Conservation (phyloP, 1,140 invertebrate species). For the Antheraea pernyi region DNA sequence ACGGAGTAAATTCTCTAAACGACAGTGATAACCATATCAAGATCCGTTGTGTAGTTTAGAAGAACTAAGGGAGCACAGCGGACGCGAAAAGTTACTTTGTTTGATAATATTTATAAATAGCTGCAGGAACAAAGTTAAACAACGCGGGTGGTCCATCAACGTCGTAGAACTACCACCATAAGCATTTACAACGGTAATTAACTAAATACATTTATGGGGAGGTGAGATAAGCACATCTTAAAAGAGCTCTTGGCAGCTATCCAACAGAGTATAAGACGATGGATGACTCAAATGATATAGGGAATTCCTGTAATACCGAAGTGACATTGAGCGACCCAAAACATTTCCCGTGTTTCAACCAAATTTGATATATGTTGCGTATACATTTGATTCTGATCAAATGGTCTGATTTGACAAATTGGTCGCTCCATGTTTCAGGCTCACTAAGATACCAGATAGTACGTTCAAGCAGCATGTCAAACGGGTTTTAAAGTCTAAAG, state of each 20-base stretch:
- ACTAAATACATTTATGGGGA: neutral
- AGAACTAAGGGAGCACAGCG: too few species aligned
- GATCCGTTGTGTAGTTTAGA: too few species aligned
- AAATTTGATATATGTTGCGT: neutral
- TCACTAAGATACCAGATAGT: too few species aligned
- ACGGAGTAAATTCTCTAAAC: too few species aligned
- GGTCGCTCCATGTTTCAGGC: too few species aligned
- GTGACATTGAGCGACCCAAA: neutral
- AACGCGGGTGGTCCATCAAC: neutral
- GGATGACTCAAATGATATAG: neutral
- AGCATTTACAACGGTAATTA: neutral
- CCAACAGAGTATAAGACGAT: neutral
- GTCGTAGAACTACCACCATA: neutral
- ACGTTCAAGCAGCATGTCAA: too few species aligned
- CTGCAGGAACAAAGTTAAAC: neutral
- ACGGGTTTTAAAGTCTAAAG: too few species aligned
- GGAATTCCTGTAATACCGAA: neutral
- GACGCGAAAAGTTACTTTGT: too few species aligned
- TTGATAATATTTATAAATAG: neutral
- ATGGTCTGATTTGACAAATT: too few species aligned
- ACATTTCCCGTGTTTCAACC: neutral
- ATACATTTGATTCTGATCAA: too few species aligned
- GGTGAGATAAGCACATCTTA: slow-evolving; percentile 4
- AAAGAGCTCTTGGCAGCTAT: neutral
- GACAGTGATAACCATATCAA: too few species aligned